Base-by-base conservation (phyloP, 2,888 invertebrate species). In the Actias luna region DNA sequence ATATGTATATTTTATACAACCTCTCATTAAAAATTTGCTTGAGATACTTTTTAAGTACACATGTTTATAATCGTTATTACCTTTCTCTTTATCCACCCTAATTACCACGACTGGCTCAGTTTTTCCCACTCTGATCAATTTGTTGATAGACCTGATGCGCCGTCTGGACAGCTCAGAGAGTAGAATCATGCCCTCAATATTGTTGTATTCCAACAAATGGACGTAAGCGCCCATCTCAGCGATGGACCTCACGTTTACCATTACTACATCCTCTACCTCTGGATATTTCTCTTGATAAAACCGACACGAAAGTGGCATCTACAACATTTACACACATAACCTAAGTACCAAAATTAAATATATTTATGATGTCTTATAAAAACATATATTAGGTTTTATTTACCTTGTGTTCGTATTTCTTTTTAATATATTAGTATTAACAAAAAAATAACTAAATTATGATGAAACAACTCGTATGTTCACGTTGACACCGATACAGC, bases 161-260 rank as follows among this genome's bases (percentile, higher is more conserved):
- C 99, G 95, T 82, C 99, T 94, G 5, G 99, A 99, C 93, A 99
- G 94, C 88, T 99, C 99, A 7, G 99, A 99, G 3, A 99, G 94
- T 82, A 99, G 93, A 69, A 99, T 99, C 99, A 99, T 99, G 79
- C 98, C 99, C 89, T 99, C 99, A 74, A 99, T 99, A 82, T 99
- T 98, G 88, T 99, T 99, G 87, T 99, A 99, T 91, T 99, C 99
- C 69, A 99, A 93, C 66, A 99, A 93, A 87, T 98, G 98, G 18
- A 99, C 99, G 87, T 99, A 99, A 1, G 99, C 99, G 65, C 99
- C 99, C 99, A 99, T 99, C 93, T 99, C 99, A 22, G 99, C 99
- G 79, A 99, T 99, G 69, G 98, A 97, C 57, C 98, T 94, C 3
- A 99, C 99, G 84, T 99, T 99, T 31, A 99, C 99, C 99, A 99